A percentile compares a stretch with the other conserved stretches of the same genome.
Conservation (phyloP, 1,140 invertebrate species). For the Caenorhabditis briggsae region DNA sequence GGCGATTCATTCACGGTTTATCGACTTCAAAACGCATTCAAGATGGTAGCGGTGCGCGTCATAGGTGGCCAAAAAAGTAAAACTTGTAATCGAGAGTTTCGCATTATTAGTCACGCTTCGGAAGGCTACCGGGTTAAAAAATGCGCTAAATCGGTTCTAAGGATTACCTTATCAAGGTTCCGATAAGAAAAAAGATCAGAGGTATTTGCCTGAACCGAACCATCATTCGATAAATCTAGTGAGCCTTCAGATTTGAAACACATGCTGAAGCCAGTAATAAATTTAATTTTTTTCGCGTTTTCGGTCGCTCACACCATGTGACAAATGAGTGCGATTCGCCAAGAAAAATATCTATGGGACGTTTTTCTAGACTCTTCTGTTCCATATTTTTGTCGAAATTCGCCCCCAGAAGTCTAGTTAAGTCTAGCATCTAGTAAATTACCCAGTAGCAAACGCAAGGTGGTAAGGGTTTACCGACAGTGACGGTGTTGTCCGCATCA, state of each 20-base stretch:
- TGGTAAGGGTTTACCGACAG: constrained; percentile 8
- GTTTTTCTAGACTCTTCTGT: neutral
- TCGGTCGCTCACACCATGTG: neutral
- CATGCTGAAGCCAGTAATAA: neutral
- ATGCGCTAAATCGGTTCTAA: neutral
- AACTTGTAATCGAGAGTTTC: constrained; percentile 42
- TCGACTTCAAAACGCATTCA: neutral
- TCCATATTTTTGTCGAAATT: neutral
- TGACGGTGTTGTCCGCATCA: constrained; percentile 15
- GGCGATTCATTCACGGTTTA: constrained; percentile 1
- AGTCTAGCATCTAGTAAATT: no score
- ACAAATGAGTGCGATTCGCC: neutral
- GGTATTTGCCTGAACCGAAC: neutral
- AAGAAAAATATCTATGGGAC: neutral
- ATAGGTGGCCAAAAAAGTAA: neutral
- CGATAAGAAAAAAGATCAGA: no score
- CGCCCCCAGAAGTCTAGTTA: no score
- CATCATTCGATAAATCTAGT: neutral
- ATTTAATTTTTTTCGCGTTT: neutral
- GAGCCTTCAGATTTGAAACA: neutral
- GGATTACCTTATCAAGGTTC: no score
- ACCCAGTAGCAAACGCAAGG: no score
- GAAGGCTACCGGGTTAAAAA: neutral
- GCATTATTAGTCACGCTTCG: constrained; percentile 33
- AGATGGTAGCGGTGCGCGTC: neutral